Conservation (phyloP, 92 coral and sea anemone genomes). For the Parazoanthus atlanticus region DNA sequence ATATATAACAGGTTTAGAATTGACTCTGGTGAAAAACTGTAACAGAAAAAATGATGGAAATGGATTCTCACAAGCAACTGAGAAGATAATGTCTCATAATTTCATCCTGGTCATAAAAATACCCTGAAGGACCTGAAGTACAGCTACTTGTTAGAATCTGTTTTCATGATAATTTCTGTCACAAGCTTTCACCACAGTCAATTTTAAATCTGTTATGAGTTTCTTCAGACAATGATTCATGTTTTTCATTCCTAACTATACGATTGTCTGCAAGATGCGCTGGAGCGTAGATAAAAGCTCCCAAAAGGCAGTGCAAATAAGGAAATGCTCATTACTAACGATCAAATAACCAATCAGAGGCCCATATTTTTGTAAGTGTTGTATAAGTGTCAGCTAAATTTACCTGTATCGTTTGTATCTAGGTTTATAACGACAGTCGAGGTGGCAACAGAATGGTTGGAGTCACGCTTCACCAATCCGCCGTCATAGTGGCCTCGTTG, state of each 20-base stretch:
- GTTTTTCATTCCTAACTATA: not conserved
- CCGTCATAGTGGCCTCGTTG: conserved; percentile 87
- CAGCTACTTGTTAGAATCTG: no score
- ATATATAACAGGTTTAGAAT: no score
- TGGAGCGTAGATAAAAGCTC: not conserved
- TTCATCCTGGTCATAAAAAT: no score
- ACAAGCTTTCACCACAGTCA: no score
- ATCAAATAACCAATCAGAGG: not conserved
- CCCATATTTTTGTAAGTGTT: not conserved
- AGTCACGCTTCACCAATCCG: conserved; percentile 90
- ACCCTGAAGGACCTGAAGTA: no score
- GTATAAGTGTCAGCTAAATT: not conserved
- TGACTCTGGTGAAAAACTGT: no score
- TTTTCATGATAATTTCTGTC: no score
- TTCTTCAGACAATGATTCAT: no score
- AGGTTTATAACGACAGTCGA: conserved; percentile 80
- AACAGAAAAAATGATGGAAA: no score
- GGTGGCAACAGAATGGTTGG: conserved; percentile 83
- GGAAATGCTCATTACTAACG: not conserved
- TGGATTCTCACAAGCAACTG: no score
- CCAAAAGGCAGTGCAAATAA: not conserved
- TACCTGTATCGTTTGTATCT: not conserved
- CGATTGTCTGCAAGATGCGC: not conserved
- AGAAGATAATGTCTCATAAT: no score
- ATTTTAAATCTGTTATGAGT: no score